A percentile compares a stretch with the other conserved stretches of the same genome.
Conservation (phyloP, 2,888 invertebrate genomes). For the Drosophila meridionalis region DNA sequence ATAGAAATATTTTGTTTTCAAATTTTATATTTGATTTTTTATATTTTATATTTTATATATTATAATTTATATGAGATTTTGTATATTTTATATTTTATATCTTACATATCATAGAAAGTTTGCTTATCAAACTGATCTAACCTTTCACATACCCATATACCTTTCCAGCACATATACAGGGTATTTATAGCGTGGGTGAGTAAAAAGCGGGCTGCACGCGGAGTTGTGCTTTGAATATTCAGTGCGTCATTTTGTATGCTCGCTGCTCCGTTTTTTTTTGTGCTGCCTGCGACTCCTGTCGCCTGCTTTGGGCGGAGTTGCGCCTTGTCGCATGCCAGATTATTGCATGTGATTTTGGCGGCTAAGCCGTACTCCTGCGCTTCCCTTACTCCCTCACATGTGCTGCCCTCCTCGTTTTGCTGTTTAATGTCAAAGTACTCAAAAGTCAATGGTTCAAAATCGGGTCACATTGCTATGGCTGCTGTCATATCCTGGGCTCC, state of each 20-base stretch:
- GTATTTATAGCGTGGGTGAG: background rate
- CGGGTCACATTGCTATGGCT: constrained; percentile 69
- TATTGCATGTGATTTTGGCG: constrained; percentile 64
- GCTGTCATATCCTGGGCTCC: constrained; percentile 48
- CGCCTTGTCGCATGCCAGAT: constrained; percentile 67
- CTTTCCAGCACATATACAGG: background rate
- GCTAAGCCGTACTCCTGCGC: constrained; percentile 18
- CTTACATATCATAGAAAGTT: background rate
- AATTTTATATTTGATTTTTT: no score
- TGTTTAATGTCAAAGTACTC: constrained; percentile 62
- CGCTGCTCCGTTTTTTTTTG: constrained; percentile 14
- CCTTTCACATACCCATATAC: background rate
- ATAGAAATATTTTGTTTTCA: no score
- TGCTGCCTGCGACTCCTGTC: constrained; percentile 14
- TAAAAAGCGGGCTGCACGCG: constrained; percentile 36
- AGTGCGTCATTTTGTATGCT: constrained; percentile 67
- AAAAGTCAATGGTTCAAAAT: constrained; percentile 73
- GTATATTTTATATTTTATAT: no score
- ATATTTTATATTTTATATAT: no score
- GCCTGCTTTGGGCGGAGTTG: constrained; percentile 9
- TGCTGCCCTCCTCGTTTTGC: constrained; percentile 4
- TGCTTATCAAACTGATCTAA: background rate
- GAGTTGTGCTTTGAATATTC: constrained; percentile 75
- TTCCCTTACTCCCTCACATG: no score
- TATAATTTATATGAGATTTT: no score